phyloP scores from a whole-genome alignment of 2,888 invertebrate species.

The Yponomeuta cagnagella region DNA sequence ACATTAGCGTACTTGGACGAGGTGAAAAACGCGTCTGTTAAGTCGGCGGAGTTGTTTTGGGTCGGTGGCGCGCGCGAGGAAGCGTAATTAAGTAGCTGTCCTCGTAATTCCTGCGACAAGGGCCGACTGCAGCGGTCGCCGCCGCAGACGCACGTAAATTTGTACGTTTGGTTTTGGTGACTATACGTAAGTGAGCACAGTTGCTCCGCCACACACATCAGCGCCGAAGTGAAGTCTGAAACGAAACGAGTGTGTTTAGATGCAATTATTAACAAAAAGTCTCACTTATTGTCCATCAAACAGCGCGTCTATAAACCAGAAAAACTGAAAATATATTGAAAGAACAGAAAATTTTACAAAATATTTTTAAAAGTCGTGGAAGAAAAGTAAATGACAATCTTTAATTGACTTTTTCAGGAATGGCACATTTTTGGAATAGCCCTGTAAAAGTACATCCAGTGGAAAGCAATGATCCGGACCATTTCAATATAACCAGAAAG shows the following conservation, averaged over 20 bases:
- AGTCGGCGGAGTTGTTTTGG: conserved; percentile 32
- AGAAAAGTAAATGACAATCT: background rate
- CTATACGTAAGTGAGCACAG: conserved; percentile 42
- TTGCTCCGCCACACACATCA: conserved; percentile 11
- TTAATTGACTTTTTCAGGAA: too few species aligned
- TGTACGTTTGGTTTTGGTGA: conserved; percentile 33
- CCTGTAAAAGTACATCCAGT: too few species aligned
- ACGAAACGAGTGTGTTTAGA: background rate
- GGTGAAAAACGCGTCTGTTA: conserved; percentile 31
- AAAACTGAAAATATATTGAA: too few species aligned
- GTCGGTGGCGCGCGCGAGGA: conserved; percentile 22
- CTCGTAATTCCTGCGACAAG: conserved; percentile 39
- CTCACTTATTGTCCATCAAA: too few species aligned
- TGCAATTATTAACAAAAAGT: too few species aligned
- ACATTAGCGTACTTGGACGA: conserved; percentile 2
- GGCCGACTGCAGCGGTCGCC: conserved; percentile 53
- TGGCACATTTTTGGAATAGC: too few species aligned
- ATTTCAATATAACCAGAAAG: too few species aligned
- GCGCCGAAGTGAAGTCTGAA: conserved; percentile 15
- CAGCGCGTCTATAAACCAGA: too few species aligned
- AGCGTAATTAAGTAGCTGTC: conserved; percentile 47
- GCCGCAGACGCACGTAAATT: conserved; percentile 50
- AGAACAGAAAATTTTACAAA: too few species aligned
- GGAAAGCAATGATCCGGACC: too few species aligned
- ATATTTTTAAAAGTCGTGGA: too few species aligned